Conservation (phyloP, 92 coral and sea anemone species). For the Palythoa caribaeorum region DNA sequence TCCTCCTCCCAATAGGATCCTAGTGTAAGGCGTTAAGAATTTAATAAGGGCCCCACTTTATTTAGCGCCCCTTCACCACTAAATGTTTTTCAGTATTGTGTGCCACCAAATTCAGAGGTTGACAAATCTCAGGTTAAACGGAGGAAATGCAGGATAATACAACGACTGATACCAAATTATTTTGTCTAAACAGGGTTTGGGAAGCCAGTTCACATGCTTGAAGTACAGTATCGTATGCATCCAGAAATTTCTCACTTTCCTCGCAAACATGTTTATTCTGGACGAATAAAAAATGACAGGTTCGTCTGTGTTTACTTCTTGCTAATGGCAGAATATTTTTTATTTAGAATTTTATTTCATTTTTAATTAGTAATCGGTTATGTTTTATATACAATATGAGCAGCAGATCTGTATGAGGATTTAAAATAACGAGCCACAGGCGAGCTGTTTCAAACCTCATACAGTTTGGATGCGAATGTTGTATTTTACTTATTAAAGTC, state of each 20-base stretch:
- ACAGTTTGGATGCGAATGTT: no score
- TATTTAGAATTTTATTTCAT: not conserved
- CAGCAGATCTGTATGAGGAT: no score
- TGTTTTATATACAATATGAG: not conserved
- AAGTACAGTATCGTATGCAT: conserved; percentile 95
- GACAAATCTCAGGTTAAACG: no score
- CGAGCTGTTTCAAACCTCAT: no score
- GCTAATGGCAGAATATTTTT: no score
- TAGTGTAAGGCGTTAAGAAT: no score
- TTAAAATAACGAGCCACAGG: no score
- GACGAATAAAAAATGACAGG: conserved; percentile 77
- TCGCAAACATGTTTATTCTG: conserved; percentile 74
- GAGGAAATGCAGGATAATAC: not conserved
- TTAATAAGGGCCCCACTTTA: no score
- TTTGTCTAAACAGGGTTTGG: conserved; percentile 61
- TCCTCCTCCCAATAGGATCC: no score
- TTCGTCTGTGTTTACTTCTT: conserved; percentile 25
- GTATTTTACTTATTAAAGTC: no score
- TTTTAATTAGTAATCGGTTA: not conserved
- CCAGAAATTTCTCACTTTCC: conserved; percentile 92
- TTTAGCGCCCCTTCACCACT: not conserved
- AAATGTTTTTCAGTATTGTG: no score
- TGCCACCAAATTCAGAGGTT: no score
- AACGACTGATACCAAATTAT: not conserved
- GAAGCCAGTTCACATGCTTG: conserved; percentile 83